Base-by-base conservation (phyloP, 1,140 invertebrate species). In the Wasmannia auropunctata region DNA sequence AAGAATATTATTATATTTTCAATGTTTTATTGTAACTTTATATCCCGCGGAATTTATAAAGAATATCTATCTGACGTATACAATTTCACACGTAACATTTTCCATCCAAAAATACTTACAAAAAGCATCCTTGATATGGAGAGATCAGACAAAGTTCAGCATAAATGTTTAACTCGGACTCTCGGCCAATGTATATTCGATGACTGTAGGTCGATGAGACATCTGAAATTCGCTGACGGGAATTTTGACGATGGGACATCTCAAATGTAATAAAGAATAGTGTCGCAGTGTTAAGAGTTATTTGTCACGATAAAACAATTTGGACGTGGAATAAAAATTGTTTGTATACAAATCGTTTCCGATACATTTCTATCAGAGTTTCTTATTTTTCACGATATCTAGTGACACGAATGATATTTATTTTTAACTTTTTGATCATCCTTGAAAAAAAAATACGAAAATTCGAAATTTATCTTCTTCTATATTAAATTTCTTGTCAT, bases 321-420 rank as follows among this genome's bases (percentile, higher is more conserved):
- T 60, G 8, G 56, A 46, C 8, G 22, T 19, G 4, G 22, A 56
- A 69, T 80, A 11, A 5, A 80, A 69, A 54, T 69, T 5, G 46
- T 67, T 37, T 7, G 34, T 54, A 25, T n/a, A 62, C 28, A 3
- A 43, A 49, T 65, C 6, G 46, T 69, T 65, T 65, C 16, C 14
- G 46, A 67, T 67, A 54, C 1, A 7, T 34, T 77, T 65, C 60
- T 43, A 80, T 69, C 49, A 80, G 10, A 69, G n/a, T 14, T 37
- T 51, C 14, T n/a, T 40, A 79, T 67, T 80, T 69, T 54, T 34
- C n/a, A n/a, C n/a, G n/a, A n/a, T n/a, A n/a, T n/a, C 43, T 80
- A 34, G 25, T 80, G 49, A 51, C 34, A 67, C 3, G 22, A 54
- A 69, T 51, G 8, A 51, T 37, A 51, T 37, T 1, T 10, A 37